Base-by-base conservation (phyloP, 2,888 invertebrate species). In the Ceriagrion tenellum region DNA sequence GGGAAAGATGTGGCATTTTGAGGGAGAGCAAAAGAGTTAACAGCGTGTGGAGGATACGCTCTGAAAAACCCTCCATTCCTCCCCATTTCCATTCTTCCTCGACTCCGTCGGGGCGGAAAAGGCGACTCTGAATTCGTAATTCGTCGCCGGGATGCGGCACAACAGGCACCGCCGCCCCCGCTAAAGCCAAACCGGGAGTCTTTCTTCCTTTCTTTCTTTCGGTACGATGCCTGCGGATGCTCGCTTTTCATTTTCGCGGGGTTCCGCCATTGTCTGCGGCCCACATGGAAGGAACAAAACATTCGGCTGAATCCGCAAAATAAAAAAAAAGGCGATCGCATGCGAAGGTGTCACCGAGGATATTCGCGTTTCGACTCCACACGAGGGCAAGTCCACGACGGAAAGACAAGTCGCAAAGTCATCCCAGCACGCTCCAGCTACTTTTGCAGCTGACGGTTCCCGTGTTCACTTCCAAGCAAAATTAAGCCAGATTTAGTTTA, bases 31-130 rank as follows among this genome's bases (percentile, higher is more conserved):
- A 89, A 55, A 40, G 93, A 93, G 93, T 59, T 63, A 93, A 69
- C 91, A 91, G 63, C 63, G 91, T 63, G 91, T 63, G 93, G 47
- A 69, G 74, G 69, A 47, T 69, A 93, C 93, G 93, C 93, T 93
- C 93, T 93, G 93, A 93, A 93, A 74, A 93, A 16, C 40, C 30
- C n/a, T 20, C 59, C 59, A 2, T 59, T 35, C 16, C 69, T 30
- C 12, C n/a, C 40, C 23, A 47, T 26, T 69, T 74, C 69, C 56
- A 90, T 91, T 91, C 93, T 93, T 93, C 47, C 47, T 69, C 55
- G 55, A 23, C n/a, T n/a, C 2, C 47, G n/a, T 12, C 89, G 55
- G 55, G n/a, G 47, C 55, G 47, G 89, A 81, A 81, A 59, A 81
- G 81, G 16, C 81, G 35, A 81, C 81, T 59, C 59, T 35, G 81